Base-by-base conservation (phyloP, 2,888 invertebrate species). In the Sicus ferrugineus region DNA sequence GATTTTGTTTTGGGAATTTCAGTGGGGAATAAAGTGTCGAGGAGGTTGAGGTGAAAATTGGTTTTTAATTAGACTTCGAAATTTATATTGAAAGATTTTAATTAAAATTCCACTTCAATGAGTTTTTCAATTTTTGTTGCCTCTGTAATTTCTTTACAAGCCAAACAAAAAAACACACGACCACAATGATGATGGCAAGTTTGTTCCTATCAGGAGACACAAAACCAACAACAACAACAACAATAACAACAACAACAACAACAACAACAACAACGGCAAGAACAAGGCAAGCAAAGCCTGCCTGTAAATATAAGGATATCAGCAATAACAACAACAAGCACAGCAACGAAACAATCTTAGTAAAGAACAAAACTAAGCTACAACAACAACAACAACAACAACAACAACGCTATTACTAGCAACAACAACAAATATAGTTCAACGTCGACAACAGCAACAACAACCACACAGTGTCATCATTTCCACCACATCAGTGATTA, bases 111-210 rank as follows among this genome's bases (percentile, higher is more conserved):
- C 59, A 31, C n/a, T 46, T 67, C 23, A 59, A 30, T 46, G 19
- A 23, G 7, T 59, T 67, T 67, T 48, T 34, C 67, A 67, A 67
- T 67, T 67, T 61, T 61, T 59, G 5, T 23, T 52, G 11, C 3
- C 9, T n/a, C n/a, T n/a, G n/a, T n/a, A n/a, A n/a, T 26, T 21
- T 21, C 14, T 11, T 38, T 38, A 38, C 14, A 46, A 46, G 5
- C 3, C 4, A 46, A 46, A 46, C 19, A 46, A 46, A 3, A 46
- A n/a, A n/a, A n/a, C 14, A 11, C 14, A 46, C 46, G 46, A 46
- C 46, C 14, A 46, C 70, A 72, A 67, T n/a, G 67, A 67, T 71
- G 71, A 73, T 73, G 70, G n/a, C n/a, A n/a, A n/a, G n/a, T n/a
- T n/a, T n/a, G n/a, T n/a, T n/a, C n/a, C 69, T 63, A 72, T 68